Evolutionary conservation across 1,140 invertebrate species (phyloP).

Genomic region (Trigoniulus corallinus): DNA sequence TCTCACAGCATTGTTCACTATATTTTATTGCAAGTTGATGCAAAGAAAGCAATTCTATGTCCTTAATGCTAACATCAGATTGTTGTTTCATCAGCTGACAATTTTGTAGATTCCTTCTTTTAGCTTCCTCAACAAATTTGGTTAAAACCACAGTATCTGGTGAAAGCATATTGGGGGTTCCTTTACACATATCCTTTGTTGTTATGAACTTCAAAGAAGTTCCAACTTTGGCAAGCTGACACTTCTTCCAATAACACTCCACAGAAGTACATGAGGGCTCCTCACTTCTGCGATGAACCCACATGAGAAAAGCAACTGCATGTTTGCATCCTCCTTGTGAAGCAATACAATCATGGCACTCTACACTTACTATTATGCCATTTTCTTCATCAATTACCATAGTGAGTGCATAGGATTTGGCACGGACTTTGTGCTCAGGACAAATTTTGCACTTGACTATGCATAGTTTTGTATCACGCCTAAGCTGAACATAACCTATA

Average conservation of each 20-base stretch:
- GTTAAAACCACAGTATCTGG: conserved; percentile 1
- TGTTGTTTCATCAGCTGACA: conserved; percentile 1
- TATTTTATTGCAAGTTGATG: no score
- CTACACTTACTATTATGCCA: background rate
- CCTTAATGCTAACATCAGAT: conserved; percentile 1
- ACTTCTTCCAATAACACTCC: conserved; percentile 25
- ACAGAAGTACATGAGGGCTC: conserved; percentile 22
- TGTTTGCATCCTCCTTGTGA: conserved; percentile 24
- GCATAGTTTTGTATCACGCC: background rate
- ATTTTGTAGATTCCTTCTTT: conserved; percentile 5
- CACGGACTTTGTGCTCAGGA: background rate
- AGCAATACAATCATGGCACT: background rate
- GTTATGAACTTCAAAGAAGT: conserved; percentile 15
- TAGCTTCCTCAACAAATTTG: conserved; percentile 9
- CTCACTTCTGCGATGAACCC: conserved; percentile 25
- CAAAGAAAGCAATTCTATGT: no score
- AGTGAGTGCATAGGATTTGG: background rate
- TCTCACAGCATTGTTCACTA: no score
- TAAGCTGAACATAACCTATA: background rate
- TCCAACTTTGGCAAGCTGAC: conserved; percentile 13
- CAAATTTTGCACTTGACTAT: background rate
- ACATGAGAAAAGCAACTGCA: conserved; percentile 23
- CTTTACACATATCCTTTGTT: conserved; percentile 10
- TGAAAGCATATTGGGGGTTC: background rate
- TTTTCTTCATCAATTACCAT: background rate